Base-by-base conservation (phyloP, 2,888 invertebrate species). In the Anthrax anthrax region DNA sequence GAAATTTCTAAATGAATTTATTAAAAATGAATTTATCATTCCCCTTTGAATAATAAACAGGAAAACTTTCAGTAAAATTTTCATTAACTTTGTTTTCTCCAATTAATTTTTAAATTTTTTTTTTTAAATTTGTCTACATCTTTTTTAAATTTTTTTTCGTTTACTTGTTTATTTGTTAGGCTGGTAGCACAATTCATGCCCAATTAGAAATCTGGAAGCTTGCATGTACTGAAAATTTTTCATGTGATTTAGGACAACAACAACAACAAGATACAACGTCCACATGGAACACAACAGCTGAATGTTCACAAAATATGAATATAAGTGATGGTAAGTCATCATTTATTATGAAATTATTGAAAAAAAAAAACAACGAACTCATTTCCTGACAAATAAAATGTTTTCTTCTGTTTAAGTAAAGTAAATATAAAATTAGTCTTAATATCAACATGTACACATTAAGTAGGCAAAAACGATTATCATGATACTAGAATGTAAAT, bases 131-230 rank as follows among this genome's bases (percentile, higher is more conserved):
- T 16, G n/a, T 16, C 16, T 6, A 34, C 3, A 6, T 38, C 8
- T 5, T 38, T 38, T 18, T 18, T 38, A 2, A 4, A 18, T 8
- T 5, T 36, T 37, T 43, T n/a, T 43, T 37, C 17, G 3, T 42
- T 10, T 17, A 4, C 41, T 48, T 58, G 57, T 52, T 50, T 43
- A 43, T 18, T 43, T 66, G 67, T 3, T 70, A 88, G 88, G 81
- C 83, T 60, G 90, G 90, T 42, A 82, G 84, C 63, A 84, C 84
- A 57, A 67, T 92, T 52, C 82, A 84, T 66, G 89, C 90, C 23
- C 88, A 89, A 61, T 70, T 92, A 60, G 90, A 91, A 67, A 86
- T 92, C 57, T 92, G 91, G 90, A 88, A 87, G 67, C 84, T 84
- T 49, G 85, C 86, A 10, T 73, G 78, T 55, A 74, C 76, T 52